Evolutionary conservation across 2,888 invertebrate genomes (phyloP).

Genomic region (Perizoma affinitatum): DNA sequence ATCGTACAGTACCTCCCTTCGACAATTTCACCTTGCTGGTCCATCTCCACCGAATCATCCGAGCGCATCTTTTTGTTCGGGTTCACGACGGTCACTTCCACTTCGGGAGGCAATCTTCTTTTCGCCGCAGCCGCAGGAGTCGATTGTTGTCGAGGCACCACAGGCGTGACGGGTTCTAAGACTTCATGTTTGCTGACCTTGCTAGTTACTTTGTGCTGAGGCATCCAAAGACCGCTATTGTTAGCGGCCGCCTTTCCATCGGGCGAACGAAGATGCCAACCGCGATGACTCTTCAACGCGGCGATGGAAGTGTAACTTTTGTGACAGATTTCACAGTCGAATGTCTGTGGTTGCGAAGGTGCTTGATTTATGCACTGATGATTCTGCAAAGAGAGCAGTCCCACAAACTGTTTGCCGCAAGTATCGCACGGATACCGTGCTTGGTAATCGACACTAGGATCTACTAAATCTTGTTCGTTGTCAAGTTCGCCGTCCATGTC

Average conservation of each 20-base stretch:
- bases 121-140: constrained; percentile 59
- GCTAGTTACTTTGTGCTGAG: constrained; percentile 79
- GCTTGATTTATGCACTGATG: constrained; percentile 80
- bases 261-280: constrained; percentile 86
- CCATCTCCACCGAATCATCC: constrained; percentile 73
- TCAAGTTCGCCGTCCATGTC: constrained; percentile 70
- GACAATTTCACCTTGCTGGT: constrained; percentile 68
- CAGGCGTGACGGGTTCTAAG: constrained; percentile 57
- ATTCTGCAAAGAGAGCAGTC: constrained; percentile 77
- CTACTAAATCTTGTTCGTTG: constrained; percentile 63
- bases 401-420: constrained; percentile 83
- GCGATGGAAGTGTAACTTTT: constrained; percentile 87
- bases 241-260: constrained; percentile 81
- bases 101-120: constrained; percentile 76
- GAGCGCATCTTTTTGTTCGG: constrained; percentile 78
- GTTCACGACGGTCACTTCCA: constrained; percentile 80
- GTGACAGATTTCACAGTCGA: constrained; percentile 86
- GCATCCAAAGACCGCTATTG: constrained; percentile 81
- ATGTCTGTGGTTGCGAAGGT: constrained; percentile 68
- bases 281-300: constrained; percentile 87
- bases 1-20: constrained; percentile 84
- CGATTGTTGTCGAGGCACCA: constrained; percentile 31
- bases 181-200: constrained; percentile 81
- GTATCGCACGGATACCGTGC: constrained; percentile 82
- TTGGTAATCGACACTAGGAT: constrained; percentile 73